A percentile compares a stretch with the other conserved stretches of the same genome.
Evolutionary conservation across 2,888 invertebrate genomes (phyloP).

Genomic region (Cephus runcator): DNA sequence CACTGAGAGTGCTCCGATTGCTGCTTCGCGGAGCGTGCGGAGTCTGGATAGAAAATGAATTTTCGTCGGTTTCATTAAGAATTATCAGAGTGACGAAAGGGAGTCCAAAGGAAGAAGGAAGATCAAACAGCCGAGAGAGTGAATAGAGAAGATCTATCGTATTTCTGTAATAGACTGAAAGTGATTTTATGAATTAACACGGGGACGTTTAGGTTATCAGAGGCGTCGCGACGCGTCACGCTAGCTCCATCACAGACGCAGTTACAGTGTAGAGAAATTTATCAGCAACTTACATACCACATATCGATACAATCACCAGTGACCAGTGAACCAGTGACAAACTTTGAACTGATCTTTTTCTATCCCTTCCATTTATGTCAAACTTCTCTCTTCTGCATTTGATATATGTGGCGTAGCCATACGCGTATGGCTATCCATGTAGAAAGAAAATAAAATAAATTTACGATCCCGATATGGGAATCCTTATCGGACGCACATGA

Average conservation of each 20-base stretch:
- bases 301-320: no score
- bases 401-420: background rate
- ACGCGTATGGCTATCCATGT: background rate
- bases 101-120: no score
- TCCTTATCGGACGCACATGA: background rate
- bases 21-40: no score
- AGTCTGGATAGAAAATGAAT: background rate
- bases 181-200: background rate
- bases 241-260: no score
- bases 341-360: background rate
- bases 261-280: background rate
- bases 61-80: background rate
- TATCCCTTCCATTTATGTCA: background rate
- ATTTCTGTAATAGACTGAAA: background rate
- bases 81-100: background rate
- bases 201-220: no score
- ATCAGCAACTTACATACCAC: background rate
- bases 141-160: no score
- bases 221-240: no score
- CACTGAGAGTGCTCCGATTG: no score
- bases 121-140: background rate
- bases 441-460: background rate
- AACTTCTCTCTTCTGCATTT: background rate
- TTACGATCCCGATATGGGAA: slow-evolving; percentile 3
- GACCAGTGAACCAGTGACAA: background rate